These are phyloP conservation scores for Oryzias woworae DNA, from an alignment of 2,113 vertebrate species.

Conservation along the genomic window DNA sequence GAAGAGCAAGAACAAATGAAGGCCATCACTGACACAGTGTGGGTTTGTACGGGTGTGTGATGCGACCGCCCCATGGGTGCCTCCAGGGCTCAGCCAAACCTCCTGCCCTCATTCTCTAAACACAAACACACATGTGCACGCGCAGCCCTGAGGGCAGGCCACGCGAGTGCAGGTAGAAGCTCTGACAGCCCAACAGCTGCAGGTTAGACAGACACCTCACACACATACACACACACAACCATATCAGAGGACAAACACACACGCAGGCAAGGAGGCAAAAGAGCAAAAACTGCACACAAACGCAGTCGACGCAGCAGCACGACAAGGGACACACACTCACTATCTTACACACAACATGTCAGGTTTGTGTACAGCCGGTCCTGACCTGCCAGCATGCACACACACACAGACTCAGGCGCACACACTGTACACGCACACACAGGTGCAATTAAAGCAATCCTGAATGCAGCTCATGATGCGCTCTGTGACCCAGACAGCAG, in stretches of 20 bases:
- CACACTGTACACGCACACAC: conserved; percentile 32
- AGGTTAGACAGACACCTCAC: conserved; percentile 63
- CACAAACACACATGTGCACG: conserved; percentile 49
- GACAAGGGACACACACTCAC: conserved; percentile 43
- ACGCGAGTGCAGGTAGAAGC: conserved; percentile 58
- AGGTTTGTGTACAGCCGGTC: conserved; percentile 58
- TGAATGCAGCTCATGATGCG: conserved; percentile 67
- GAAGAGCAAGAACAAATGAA: conserved; percentile 34
- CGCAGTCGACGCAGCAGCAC: conserved; percentile 17
- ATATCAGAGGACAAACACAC: conserved; percentile 46
- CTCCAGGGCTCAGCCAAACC: conserved; percentile 66
- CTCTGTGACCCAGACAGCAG: conserved; percentile 71
- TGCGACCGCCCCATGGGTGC: conserved; percentile 53
- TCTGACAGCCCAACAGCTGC: conserved; percentile 70
- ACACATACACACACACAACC: conserved; percentile 23
- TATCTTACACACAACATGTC: conserved; percentile 43
- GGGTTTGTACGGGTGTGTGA: conserved; percentile 22
- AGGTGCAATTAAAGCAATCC: conserved; percentile 70
- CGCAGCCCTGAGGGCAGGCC: conserved; percentile 63
- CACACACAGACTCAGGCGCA: conserved; percentile 25
- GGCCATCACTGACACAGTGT: conserved; percentile 18
- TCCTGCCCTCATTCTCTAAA: conserved; percentile 48
- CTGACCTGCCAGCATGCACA: conserved; percentile 58
- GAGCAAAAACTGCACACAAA: conserved; percentile 26
- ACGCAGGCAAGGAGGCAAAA: conserved; percentile 31